Conservation (phyloP, 2,113 vertebrate species). For the Oxygymnocypris stewartii region DNA sequence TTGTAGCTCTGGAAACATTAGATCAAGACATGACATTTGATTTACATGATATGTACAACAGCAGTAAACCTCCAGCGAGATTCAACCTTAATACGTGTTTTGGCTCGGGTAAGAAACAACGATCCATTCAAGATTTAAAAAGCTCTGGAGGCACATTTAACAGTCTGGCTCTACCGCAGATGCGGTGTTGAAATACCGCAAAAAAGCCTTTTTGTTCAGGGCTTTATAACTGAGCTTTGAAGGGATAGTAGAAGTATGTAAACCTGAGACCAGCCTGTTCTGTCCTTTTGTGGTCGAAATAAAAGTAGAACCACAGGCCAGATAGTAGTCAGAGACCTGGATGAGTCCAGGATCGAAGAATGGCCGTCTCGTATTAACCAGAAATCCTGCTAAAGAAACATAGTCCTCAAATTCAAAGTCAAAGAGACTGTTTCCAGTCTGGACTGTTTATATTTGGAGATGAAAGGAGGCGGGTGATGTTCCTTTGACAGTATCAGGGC, state of each 20-base stretch:
- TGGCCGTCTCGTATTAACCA: conserved; percentile 23
- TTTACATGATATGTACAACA: neutral
- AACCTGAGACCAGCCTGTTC: conserved; percentile 42
- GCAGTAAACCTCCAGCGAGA: neutral
- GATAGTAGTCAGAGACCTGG: conserved; percentile 39
- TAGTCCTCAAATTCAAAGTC: neutral
- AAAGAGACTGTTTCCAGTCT: neutral
- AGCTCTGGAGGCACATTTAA: conserved; percentile 2
- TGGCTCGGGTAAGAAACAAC: conserved; percentile 2
- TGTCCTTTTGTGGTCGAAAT: conserved; percentile 23
- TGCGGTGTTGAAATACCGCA: neutral
- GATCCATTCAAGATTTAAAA: conserved; percentile 2
- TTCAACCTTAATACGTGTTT: neutral
- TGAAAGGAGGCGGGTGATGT: conserved; percentile 41
- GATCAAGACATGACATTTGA: conserved; percentile 19
- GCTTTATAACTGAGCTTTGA: conserved; percentile 26
- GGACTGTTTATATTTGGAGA: conserved; percentile 30
- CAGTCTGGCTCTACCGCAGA: neutral
- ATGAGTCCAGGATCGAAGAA: conserved; percentile 19
- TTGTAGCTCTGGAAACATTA: conserved; percentile 83
- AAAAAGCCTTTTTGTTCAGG: neutral
- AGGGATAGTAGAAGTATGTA: neutral
- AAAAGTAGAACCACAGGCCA: neutral
- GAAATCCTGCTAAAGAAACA: neutral
- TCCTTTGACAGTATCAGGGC: conserved; percentile 36